These are phyloP conservation scores for Malthinus seriepunctatus DNA, from an alignment of 2,888 invertebrate genomes.

Conservation along the genomic window DNA sequence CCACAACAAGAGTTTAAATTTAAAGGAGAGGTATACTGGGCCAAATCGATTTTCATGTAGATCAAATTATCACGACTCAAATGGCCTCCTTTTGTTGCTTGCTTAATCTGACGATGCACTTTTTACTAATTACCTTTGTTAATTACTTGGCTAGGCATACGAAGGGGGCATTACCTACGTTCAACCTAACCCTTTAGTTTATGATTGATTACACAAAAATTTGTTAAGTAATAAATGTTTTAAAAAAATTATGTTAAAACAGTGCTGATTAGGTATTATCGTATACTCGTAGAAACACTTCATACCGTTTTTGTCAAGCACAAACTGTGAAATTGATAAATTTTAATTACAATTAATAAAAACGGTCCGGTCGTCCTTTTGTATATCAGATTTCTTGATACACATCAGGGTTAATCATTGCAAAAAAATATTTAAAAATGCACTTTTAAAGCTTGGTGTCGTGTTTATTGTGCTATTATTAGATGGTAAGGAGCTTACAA, in stretches of 20 bases:
- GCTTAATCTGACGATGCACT: slow-evolving; percentile 27
- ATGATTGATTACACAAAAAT: slow-evolving; percentile 22
- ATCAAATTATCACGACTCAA: slow-evolving; percentile 14
- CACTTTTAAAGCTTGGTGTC: slow-evolving; percentile 15
- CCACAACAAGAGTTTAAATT: slow-evolving; percentile 7
- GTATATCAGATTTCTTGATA: no score
- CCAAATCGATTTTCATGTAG: slow-evolving; percentile 16
- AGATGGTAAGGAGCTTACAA: slow-evolving; percentile 12
- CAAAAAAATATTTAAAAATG: no score
- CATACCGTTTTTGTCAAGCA: no score
- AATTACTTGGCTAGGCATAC: slow-evolving; percentile 20
- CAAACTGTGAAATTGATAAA: no score
- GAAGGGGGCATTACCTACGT: slow-evolving; percentile 15
- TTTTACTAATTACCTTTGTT: slow-evolving; percentile 36
- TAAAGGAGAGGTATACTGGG: neutral
- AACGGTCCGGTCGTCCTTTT: no score
- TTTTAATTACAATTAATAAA: no score
- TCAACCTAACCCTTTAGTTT: slow-evolving; percentile 18
- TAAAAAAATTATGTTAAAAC: no score
- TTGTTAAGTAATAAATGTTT: neutral
- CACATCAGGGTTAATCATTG: no score
- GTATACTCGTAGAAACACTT: no score
- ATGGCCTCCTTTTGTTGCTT: slow-evolving; percentile 15
- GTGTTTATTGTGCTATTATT: neutral
- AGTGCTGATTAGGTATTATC: no score